Conservation (phyloP, 2,797 vertebrate species). For the Paguma larvata region DNA sequence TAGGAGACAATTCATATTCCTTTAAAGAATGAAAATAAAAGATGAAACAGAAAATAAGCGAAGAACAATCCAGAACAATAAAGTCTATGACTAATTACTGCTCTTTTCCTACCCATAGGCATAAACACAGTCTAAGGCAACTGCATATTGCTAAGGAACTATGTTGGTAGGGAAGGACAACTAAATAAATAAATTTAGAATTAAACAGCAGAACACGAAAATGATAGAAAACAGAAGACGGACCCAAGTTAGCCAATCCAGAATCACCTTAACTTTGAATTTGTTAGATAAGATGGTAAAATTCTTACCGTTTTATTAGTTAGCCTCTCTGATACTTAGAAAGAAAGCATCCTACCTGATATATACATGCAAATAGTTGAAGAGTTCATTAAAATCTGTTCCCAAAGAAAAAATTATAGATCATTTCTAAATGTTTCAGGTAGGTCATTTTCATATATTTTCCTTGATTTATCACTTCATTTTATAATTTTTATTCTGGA, state of each 20-base stretch:
- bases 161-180: background rate
- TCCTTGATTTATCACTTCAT: background rate
- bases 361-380: background rate
- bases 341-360: background rate
- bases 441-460: conserved; percentile 31
- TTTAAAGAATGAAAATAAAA: conserved; percentile 48
- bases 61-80: conserved; percentile 12
- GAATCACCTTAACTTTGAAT: background rate
- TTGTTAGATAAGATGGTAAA: background rate
- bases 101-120: background rate
- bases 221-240: background rate
- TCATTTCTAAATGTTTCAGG: background rate
- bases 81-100: background rate
- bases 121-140: background rate
- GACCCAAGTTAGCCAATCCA: background rate
- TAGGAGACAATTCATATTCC: background rate
- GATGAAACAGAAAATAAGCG: conserved; percentile 47
- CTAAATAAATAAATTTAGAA: conserved; percentile 34
- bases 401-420: conserved; percentile 10
- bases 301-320: background rate
- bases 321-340: background rate
- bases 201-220: background rate
- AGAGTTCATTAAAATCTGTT: background rate
- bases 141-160: background rate
- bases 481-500: conserved; percentile 7